Percentiles rank a stretch among this genome's conserved stretches.
Conservation (phyloP, 2,113 vertebrate genomes). For the Siniperca chuatsi region DNA sequence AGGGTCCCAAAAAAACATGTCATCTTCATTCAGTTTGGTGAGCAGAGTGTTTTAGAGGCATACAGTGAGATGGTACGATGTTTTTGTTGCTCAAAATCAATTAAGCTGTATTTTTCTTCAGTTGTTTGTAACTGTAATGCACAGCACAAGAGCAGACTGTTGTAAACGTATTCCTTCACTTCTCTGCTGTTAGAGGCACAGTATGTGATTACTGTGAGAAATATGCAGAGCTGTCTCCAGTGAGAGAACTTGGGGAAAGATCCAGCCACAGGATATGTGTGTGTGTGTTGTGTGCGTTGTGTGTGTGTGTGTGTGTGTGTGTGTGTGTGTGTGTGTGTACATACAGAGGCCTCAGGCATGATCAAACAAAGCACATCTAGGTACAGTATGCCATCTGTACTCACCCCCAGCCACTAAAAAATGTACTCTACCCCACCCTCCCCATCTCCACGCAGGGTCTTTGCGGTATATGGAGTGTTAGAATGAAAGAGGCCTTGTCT, state of each 20-base stretch:
- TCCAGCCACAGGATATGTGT: slow-evolving; percentile 61
- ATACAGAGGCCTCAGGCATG: slow-evolving; percentile 68
- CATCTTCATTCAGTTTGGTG: slow-evolving; percentile 38
- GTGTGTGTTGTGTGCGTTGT: slow-evolving; percentile 47
- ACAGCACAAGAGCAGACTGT: not conserved
- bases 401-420: slow-evolving; percentile 39
- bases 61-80: slow-evolving; percentile 21
- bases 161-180: slow-evolving; percentile 20
- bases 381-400: slow-evolving; percentile 77
- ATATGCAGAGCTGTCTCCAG: slow-evolving; percentile 69
- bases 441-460: slow-evolving; percentile 34
- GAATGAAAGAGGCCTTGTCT: slow-evolving; percentile 85
- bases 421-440: slow-evolving; percentile 46
- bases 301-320: slow-evolving; percentile 48
- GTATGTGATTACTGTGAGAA: slow-evolving; percentile 73
- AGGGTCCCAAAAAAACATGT: slow-evolving; percentile 32
- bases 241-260: slow-evolving; percentile 61
- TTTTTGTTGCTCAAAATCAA: slow-evolving; percentile 41
- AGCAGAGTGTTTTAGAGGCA: slow-evolving; percentile 2
- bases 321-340: slow-evolving; percentile 52
- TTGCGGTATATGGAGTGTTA: slow-evolving; percentile 59
- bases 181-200: slow-evolving; percentile 14
- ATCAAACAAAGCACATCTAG: slow-evolving; percentile 80
- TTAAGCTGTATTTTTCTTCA: not conserved
- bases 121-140: not conserved